Percentiles rank a stretch among this genome's conserved stretches.
phyloP scores from a whole-genome alignment of 2,888 invertebrate species.

The Zelleria hepariella region DNA sequence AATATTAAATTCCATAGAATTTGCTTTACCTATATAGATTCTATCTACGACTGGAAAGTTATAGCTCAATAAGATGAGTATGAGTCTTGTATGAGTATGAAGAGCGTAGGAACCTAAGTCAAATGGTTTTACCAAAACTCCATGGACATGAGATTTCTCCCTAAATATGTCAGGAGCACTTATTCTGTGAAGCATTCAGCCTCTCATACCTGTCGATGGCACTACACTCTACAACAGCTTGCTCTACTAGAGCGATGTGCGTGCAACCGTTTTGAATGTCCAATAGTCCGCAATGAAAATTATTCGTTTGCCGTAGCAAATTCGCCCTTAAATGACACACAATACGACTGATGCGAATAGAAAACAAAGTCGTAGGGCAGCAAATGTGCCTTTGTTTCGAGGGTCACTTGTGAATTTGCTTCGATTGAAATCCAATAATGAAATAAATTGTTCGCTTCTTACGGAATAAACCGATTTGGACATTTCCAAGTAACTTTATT shows the following conservation, averaged over 20 bases:
- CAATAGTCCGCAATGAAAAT: neutral
- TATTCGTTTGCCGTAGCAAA: neutral
- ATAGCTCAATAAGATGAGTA: too few species aligned
- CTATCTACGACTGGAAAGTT: too few species aligned
- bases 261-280: neutral
- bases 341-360: neutral
- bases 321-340: neutral
- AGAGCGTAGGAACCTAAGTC: too few species aligned
- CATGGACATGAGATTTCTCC: neutral
- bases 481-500: neutral
- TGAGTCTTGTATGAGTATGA: too few species aligned
- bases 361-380: neutral
- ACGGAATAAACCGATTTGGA: neutral
- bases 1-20: too few species aligned
- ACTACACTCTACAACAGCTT: neutral
- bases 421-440: constrained; percentile 8
- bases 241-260: neutral
- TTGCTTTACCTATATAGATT: too few species aligned
- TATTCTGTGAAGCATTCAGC: neutral
- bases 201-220: neutral
- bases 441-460: neutral
- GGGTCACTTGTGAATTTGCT: neutral
- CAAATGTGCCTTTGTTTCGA: neutral
- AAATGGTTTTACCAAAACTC: too few species aligned
- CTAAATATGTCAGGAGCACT: neutral